phyloP scores from a whole-genome alignment of 2,113 vertebrate species.

The Aphyosemion australe region DNA sequence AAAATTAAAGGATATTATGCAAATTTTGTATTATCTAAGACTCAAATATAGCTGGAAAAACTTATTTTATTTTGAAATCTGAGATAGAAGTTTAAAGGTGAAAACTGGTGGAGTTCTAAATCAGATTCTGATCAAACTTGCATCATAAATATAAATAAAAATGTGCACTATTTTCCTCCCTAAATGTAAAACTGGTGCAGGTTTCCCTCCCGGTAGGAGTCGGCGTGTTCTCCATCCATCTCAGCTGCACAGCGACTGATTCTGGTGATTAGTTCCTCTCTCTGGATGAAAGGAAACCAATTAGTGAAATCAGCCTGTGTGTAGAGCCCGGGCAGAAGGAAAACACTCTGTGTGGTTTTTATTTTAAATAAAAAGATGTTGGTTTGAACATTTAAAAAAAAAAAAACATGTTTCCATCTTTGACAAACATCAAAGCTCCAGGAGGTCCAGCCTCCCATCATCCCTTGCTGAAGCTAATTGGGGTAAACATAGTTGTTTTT shows the following conservation, averaged over 20 bases:
- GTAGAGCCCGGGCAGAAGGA: slow-evolving; percentile 30
- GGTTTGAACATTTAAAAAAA: background rate
- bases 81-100: background rate
- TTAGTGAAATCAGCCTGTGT: slow-evolving; percentile 68
- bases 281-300: slow-evolving; percentile 72
- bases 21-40: too few species aligned
- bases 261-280: slow-evolving; percentile 67
- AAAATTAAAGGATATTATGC: background rate
- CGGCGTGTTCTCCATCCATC: slow-evolving; percentile 58
- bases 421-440: slow-evolving; percentile 24
- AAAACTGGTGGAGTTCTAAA: too few species aligned
- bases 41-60: too few species aligned
- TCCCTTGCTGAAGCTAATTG: slow-evolving; percentile 10
- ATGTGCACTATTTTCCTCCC: background rate
- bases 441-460: background rate
- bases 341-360: slow-evolving; percentile 48
- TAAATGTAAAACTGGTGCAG: slow-evolving; percentile 24
- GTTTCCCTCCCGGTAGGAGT: slow-evolving; percentile 18
- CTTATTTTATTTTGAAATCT: background rate
- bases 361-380: slow-evolving; percentile 45
- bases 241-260: slow-evolving; percentile 50
- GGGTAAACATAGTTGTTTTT: slow-evolving; percentile 24
- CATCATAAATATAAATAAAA: too few species aligned
- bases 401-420: slow-evolving; percentile 19
- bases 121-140: too few species aligned